Evolutionary conservation across 2,113 vertebrate species (phyloP).

Genomic region (Grammomys dolichurus): DNA sequence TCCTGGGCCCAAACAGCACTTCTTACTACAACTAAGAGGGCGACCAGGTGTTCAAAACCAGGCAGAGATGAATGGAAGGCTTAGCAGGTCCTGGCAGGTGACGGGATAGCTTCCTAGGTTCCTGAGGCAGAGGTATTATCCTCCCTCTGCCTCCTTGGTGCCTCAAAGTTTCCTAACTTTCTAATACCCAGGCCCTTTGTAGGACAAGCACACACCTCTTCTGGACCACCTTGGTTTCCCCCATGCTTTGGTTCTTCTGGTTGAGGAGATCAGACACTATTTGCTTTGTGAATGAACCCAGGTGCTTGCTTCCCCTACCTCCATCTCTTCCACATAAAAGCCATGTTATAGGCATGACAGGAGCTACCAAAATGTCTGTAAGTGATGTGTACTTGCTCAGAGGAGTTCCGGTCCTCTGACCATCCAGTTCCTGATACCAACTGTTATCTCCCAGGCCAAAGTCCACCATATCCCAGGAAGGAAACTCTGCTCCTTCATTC

Average conservation of each 20-base stretch:
- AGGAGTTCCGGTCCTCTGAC: not conserved
- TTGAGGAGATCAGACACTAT: not conserved
- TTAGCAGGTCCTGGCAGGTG: not conserved
- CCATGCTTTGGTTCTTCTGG: not conserved
- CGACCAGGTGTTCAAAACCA: not conserved
- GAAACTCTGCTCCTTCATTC: not conserved
- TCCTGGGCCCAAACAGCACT: not conserved
- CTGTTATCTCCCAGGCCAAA: not conserved
- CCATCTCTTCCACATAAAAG: not conserved
- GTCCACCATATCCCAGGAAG: not conserved
- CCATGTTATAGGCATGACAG: not conserved
- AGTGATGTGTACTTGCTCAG: not conserved
- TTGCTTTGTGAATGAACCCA: not conserved
- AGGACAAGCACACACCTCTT: not conserved
- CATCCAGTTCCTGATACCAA: accelerated
- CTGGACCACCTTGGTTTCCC: not conserved
- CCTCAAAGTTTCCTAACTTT: not conserved
- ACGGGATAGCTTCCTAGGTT: not conserved
- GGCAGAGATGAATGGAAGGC: not conserved
- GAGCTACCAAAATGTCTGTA: not conserved
- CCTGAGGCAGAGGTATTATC: not conserved
- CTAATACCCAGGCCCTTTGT: not conserved
- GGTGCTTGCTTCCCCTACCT: no score
- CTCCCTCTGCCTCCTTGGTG: accelerated
- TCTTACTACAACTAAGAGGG: not conserved